Percentiles rank a stretch among this genome's conserved stretches.
Conservation (phyloP, 2,113 vertebrate species). For the Carollia perspicillata region DNA sequence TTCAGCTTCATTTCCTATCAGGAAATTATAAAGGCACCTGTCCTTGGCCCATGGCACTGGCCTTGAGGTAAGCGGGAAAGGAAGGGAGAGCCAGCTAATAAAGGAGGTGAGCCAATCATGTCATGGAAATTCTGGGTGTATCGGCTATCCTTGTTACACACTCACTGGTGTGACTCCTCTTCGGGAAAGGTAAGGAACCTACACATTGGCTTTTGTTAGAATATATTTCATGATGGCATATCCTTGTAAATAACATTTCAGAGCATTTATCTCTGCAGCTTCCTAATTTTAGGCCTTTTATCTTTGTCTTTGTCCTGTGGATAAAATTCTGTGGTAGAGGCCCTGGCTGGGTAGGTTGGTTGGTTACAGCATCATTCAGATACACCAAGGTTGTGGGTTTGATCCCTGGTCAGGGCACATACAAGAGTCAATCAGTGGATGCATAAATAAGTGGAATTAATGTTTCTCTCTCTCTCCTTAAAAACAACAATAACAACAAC, state of each 20-base stretch:
- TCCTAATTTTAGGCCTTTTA: neutral
- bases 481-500: too few species aligned
- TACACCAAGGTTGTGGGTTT: too few species aligned
- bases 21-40: neutral
- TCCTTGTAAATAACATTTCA: neutral
- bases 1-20: neutral
- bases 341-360: too few species aligned
- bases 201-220: neutral
- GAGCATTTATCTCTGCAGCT: neutral
- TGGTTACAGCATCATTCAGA: too few species aligned
- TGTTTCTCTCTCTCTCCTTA: too few species aligned
- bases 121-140: neutral
- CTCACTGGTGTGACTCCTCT: neutral
- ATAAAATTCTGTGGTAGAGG: neutral
- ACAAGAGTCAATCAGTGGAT: too few species aligned
- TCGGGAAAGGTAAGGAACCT: neutral
- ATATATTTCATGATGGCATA: neutral
- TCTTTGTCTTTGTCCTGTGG: neutral
- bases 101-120: too few species aligned
- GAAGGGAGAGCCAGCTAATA: too few species aligned
- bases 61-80: neutral
- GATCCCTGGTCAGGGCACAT: too few species aligned
- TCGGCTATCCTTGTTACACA: neutral
- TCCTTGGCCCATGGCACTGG: neutral
- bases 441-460: too few species aligned